phyloP scores from a whole-genome alignment of 2,113 vertebrate species.

The Entosphenus tridentatus region DNA sequence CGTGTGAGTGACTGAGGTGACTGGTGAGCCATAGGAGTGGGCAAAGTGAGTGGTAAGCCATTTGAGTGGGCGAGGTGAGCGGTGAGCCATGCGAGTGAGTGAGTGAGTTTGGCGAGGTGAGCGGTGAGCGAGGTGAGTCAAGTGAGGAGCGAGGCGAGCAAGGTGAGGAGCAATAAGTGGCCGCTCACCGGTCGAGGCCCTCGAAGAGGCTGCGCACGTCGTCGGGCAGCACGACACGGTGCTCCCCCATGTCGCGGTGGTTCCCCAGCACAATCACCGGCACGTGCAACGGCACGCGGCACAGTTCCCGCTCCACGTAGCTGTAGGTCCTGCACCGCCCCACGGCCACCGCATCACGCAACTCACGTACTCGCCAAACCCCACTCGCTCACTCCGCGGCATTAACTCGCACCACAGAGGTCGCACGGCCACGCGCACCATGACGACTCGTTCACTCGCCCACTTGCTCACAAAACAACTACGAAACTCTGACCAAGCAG shows the following conservation, averaged over 20 bases:
- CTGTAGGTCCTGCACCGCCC: slow-evolving; percentile 54
- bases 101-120: not conserved
- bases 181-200: slow-evolving; percentile 48
- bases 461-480: no score
- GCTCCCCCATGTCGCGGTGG: slow-evolving; percentile 89
- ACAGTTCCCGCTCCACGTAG: slow-evolving; percentile 75
- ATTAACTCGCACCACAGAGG: no score
- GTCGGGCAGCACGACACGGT: slow-evolving; percentile 61
- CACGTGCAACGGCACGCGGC: slow-evolving; percentile 74
- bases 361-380: not conserved
- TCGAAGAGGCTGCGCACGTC: slow-evolving; percentile 63
- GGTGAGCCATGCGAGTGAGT: not conserved
- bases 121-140: not conserved
- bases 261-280: slow-evolving; percentile 86
- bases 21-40: no score
- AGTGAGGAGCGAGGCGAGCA: not conserved
- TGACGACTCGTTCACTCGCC: no score
- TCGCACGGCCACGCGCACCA: no score
- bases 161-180: rapidly evolving
- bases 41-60: no score
- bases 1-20: no score
- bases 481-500: no score
- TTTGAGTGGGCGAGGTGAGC: not conserved
- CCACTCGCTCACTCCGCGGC: no score
- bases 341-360: not conserved